Conservation (phyloP, 2,797 vertebrate genomes). For the Huso huso region DNA sequence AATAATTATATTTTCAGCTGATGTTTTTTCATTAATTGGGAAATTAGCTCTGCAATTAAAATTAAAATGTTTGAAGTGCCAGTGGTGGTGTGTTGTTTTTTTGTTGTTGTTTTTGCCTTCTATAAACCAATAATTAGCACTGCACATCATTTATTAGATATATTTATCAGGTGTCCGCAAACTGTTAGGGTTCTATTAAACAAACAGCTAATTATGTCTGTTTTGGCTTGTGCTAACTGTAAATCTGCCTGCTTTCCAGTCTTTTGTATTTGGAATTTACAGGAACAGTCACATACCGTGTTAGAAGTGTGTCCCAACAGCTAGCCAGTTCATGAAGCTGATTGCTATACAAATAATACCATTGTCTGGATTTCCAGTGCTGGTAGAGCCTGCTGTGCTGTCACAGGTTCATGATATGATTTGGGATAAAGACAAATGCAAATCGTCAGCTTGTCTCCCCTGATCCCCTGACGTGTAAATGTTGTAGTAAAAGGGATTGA, state of each 20-base stretch:
- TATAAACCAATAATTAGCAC: conserved; percentile 20
- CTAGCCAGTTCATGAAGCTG: conserved; percentile 3
- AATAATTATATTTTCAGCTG: too few relatives aligned
- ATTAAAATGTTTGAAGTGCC: too few relatives aligned
- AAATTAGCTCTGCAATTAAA: too few relatives aligned
- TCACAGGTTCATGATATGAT: neutral
- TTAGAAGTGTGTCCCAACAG: conserved; percentile 12
- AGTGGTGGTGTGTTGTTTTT: neutral
- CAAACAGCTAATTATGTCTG: conserved; percentile 27
- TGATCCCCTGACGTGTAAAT: too few relatives aligned
- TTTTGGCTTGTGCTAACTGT: conserved; percentile 17
- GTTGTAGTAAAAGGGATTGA: too few relatives aligned
- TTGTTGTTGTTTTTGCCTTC: conserved; percentile 24
- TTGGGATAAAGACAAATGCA: too few relatives aligned
- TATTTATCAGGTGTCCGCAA: conserved; percentile 31
- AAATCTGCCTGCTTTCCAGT: conserved; percentile 19
- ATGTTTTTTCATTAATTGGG: too few relatives aligned
- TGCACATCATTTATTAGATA: conserved; percentile 24
- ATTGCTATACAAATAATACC: conserved; percentile 21
- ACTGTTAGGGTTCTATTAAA: conserved; percentile 28
- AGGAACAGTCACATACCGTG: neutral
- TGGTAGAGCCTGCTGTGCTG: neutral
- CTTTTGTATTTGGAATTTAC: conserved; percentile 15
- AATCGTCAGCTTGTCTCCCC: too few relatives aligned
- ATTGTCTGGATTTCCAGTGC: neutral